Conservation (phyloP, 2,888 invertebrate genomes). For the Chrysina gloriosa region DNA sequence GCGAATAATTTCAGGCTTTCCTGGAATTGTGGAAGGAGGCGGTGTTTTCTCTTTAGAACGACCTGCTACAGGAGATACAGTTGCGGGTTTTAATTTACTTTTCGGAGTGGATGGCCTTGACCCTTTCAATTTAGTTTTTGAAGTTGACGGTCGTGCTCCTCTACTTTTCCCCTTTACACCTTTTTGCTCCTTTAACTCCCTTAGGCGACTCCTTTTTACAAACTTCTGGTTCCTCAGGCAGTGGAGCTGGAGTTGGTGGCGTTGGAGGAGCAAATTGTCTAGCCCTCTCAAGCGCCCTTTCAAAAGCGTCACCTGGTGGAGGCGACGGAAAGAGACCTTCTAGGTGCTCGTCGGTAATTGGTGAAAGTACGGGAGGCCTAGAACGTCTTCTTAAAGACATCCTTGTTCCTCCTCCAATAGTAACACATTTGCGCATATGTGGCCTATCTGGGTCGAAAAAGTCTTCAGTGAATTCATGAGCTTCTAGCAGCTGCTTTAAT, state of each 20-base stretch:
- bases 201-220: not conserved
- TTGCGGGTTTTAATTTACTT: not conserved
- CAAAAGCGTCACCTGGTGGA: not conserved
- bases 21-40: not conserved
- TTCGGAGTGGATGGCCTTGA: not conserved
- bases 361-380: conserved; percentile 14
- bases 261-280: conserved; percentile 17
- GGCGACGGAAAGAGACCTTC: not conserved
- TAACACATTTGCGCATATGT: conserved; percentile 12
- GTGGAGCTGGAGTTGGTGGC: not conserved
- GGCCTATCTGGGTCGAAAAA: conserved; percentile 34
- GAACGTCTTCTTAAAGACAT: not conserved
- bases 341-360: conserved; percentile 6
- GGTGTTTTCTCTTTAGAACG: conserved; percentile 3
- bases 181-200: not conserved
- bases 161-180: not conserved
- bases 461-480: conserved; percentile 31
- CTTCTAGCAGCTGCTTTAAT: conserved; percentile 2
- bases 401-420: conserved; percentile 1
- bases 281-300: not conserved
- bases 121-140: conserved; percentile 3
- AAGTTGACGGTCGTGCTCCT: not conserved
- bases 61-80: not conserved
- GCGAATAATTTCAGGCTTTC: not conserved
- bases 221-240: not conserved